A percentile compares a stretch with the other conserved stretches of the same genome.
Evolutionary conservation across 2,888 invertebrate species (phyloP).

Genomic region (Clostera curtula): DNA sequence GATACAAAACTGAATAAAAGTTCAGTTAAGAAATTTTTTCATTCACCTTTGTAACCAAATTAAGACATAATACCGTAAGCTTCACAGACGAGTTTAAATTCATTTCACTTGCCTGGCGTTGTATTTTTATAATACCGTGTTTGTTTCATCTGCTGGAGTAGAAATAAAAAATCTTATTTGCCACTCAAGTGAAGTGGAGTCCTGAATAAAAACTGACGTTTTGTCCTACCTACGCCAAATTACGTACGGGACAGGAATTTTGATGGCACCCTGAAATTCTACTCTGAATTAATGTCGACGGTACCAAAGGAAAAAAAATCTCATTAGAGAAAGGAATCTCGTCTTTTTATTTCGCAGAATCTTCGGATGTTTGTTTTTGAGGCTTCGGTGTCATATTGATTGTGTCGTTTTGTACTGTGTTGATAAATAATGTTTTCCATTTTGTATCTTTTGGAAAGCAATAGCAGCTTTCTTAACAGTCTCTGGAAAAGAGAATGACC

Average conservation of each 20-base stretch:
- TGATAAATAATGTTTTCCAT: too few species aligned
- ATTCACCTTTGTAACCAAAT: too few species aligned
- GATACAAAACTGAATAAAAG: too few species aligned
- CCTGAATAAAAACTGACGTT: conserved; percentile 23
- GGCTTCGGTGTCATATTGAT: too few species aligned
- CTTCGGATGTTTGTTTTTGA: too few species aligned
- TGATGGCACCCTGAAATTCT: conserved; percentile 21
- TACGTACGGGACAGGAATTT: conserved; percentile 37
- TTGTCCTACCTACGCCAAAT: conserved; percentile 20
- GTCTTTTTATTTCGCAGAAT: conserved; percentile 15
- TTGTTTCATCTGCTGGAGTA: not conserved
- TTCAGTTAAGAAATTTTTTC: too few species aligned
- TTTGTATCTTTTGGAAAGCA: too few species aligned
- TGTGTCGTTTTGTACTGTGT: too few species aligned
- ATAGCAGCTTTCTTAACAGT: too few species aligned
- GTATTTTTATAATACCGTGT: not conserved
- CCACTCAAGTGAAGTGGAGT: conserved; percentile 10
- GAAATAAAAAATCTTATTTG: conserved; percentile 1
- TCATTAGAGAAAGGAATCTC: conserved; percentile 25
- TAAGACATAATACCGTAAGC: too few species aligned
- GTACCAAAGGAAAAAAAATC: conserved; percentile 18
- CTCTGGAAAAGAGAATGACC: too few species aligned
- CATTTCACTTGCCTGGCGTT: not conserved
- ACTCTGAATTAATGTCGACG: conserved; percentile 10
- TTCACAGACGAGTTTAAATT: too few species aligned